These are phyloP conservation scores for Garra rufa DNA, from an alignment of 2,113 vertebrate genomes.

Conservation along the genomic window DNA sequence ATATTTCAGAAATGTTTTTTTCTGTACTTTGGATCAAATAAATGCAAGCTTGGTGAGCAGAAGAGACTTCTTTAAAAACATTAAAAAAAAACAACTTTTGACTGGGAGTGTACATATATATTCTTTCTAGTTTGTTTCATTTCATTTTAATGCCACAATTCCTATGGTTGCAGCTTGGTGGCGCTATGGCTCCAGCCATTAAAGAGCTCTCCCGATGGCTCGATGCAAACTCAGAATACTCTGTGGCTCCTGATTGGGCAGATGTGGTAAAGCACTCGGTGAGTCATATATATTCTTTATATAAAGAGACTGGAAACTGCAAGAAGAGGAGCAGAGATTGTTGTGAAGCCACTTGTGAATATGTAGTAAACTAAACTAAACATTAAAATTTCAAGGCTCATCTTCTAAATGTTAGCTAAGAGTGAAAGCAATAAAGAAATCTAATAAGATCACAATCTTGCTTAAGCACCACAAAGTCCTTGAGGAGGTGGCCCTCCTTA, in stretches of 20 bases:
- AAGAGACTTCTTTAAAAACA: too few relatives aligned
- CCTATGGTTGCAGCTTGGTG: constrained; percentile 82
- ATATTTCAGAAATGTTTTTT: too few relatives aligned
- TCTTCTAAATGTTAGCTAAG: neutral
- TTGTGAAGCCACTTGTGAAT: neutral
- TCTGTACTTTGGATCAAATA: too few relatives aligned
- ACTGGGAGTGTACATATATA: too few relatives aligned
- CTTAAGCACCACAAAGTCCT: neutral
- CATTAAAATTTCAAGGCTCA: too few relatives aligned
- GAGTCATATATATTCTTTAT: constrained; percentile 64
- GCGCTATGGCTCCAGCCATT: constrained; percentile 89
- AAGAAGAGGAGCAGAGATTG: neutral
- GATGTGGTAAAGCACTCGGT: constrained; percentile 92
- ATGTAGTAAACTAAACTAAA: neutral
- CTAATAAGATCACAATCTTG: too few relatives aligned
- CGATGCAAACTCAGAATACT: constrained; percentile 89
- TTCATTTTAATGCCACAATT: constrained; percentile 35
- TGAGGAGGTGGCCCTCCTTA: too few relatives aligned
- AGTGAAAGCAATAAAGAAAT: too few relatives aligned
- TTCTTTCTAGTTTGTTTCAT: neutral
- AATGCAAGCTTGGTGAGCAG: too few relatives aligned
- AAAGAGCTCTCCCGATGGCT: constrained; percentile 91
- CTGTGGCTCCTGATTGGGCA: constrained; percentile 89
- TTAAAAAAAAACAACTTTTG: too few relatives aligned
- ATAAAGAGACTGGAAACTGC: neutral